phyloP scores from a whole-genome alignment of 1,140 invertebrate species.

The Cyclina sinensis region DNA sequence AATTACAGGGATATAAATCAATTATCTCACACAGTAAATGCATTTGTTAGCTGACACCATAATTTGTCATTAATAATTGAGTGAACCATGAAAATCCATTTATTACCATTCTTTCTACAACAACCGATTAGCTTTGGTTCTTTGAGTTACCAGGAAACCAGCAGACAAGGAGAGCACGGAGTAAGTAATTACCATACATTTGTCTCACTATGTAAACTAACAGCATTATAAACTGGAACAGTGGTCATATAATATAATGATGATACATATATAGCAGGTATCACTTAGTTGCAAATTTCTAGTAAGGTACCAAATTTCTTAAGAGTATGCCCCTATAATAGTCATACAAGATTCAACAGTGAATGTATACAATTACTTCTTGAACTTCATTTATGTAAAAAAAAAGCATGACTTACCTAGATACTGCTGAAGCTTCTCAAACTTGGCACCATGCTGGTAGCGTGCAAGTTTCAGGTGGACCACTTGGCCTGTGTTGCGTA shows the following conservation, averaged over 20 bases:
- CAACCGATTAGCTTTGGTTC: not conserved
- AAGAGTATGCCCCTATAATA: too few species aligned
- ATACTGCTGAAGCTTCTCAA: slow-evolving; percentile 94
- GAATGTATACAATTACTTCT: not conserved
- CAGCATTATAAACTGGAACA: too few species aligned
- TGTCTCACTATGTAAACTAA: too few species aligned
- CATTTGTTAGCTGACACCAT: slow-evolving; percentile 26
- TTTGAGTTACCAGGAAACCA: not conserved
- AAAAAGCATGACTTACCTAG: slow-evolving; percentile 75
- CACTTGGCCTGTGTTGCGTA: slow-evolving; percentile 94
- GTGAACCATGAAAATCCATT: not conserved
- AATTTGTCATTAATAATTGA: slow-evolving; percentile 41
- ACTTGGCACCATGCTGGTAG: slow-evolving; percentile 97
- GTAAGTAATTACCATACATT: too few species aligned
- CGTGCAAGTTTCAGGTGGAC: slow-evolving; percentile 93
- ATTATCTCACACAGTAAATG: slow-evolving; percentile 23
- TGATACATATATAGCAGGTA: too few species aligned
- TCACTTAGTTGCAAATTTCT: too few species aligned
- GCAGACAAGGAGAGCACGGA: too few species aligned
- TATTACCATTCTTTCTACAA: not conserved
- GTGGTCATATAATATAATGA: too few species aligned
- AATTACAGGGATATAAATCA: slow-evolving; percentile 23
- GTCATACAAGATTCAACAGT: too few species aligned
- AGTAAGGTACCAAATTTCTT: too few species aligned
- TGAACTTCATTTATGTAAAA: not conserved